These are phyloP conservation scores for Venustoraphidia nigricollis DNA, from an alignment of 2,888 invertebrate species.

Conservation along the genomic window DNA sequence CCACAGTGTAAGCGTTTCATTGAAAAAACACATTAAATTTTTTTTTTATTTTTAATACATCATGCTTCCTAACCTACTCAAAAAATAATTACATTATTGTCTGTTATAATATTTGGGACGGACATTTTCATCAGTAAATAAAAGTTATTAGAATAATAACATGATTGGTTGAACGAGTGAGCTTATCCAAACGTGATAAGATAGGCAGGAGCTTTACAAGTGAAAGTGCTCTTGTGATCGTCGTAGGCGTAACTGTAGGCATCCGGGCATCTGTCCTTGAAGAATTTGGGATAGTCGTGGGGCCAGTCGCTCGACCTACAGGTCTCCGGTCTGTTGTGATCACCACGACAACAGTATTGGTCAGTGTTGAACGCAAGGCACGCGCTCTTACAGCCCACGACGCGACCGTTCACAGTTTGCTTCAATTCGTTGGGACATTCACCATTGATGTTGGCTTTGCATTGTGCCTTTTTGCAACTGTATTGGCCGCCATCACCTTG, in stretches of 20 bases:
- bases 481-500: slow-evolving; percentile 19
- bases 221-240: slow-evolving; percentile 31
- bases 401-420: slow-evolving; percentile 15
- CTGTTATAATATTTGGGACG: too few relatives aligned
- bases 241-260: slow-evolving; percentile 38
- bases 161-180: too few relatives aligned
- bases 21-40: too few relatives aligned
- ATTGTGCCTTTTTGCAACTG: slow-evolving; percentile 23
- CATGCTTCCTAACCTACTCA: too few relatives aligned
- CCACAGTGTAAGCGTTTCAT: too few relatives aligned
- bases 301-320: slow-evolving; percentile 25
- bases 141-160: too few relatives aligned
- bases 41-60: too few relatives aligned
- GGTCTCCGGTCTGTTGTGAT: slow-evolving; percentile 24
- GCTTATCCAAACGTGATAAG: slow-evolving; percentile 19
- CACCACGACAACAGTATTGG: slow-evolving; percentile 30
- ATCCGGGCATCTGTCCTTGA: slow-evolving; percentile 32
- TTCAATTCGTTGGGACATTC: slow-evolving; percentile 25
- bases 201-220: slow-evolving; percentile 24
- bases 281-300: slow-evolving; percentile 24
- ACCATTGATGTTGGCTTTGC: slow-evolving; percentile 21
- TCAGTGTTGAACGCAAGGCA: slow-evolving; percentile 30
- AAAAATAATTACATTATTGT: too few relatives aligned
- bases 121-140: too few relatives aligned
- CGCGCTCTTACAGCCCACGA: slow-evolving; percentile 30